A percentile compares a stretch with the other conserved stretches of the same genome.
Conservation (phyloP, 1,140 invertebrate genomes). For the Plutomurus gul region DNA sequence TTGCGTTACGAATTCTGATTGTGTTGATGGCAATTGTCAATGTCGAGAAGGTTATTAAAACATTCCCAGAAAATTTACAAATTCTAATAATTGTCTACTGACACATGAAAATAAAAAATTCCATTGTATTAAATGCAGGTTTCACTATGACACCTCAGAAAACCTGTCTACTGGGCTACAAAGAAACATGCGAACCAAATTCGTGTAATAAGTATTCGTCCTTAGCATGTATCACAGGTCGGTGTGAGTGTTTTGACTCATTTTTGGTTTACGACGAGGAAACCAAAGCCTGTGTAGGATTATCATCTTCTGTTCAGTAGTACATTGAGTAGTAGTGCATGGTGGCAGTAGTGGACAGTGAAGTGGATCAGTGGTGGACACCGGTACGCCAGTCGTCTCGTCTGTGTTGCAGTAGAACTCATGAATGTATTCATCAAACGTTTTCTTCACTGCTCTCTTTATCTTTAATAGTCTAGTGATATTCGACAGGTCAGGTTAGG, state of each 20-base stretch:
- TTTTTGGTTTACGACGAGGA: constrained; percentile 37
- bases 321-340: background rate
- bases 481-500: background rate
- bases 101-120: no score
- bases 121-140: no score
- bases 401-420: no score
- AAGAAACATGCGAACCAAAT: constrained; percentile 36
- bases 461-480: no score
- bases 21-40: constrained; percentile 12
- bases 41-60: constrained; percentile 17
- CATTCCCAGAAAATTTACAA: no score
- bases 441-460: no score
- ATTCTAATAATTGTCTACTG: no score
- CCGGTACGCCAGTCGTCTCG: no score
- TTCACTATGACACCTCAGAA: constrained; percentile 22
- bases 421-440: no score
- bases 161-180: constrained; percentile 41
- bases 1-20: constrained; percentile 35
- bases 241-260: constrained; percentile 40
- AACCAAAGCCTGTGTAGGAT: constrained; percentile 35
- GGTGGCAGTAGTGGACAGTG: background rate
- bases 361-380: no score
- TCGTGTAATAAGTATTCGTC: constrained; percentile 33
- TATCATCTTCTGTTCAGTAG: constrained; percentile 19
- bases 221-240: constrained; percentile 29